Evolutionary conservation across 2,888 invertebrate genomes (phyloP), one percentile per base, ranked within the genome.

Genomic region (Andrena bucephala): DNA sequence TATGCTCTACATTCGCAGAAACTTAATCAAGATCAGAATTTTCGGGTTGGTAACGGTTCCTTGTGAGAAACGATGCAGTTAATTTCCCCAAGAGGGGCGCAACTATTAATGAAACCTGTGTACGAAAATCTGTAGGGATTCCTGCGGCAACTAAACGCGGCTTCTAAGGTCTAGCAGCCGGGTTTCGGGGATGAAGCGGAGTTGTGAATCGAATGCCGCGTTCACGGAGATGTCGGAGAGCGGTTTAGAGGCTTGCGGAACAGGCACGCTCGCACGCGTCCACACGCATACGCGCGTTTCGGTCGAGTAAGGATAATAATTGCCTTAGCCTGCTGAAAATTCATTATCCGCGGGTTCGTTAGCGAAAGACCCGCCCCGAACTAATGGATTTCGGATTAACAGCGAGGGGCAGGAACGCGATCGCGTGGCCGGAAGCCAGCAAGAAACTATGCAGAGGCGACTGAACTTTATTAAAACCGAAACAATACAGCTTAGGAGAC

Each of bases 351-450:
- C 57, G 81, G 87, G 86, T 91, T 91, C 90, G 90, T 91, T 91
- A 90, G 89, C 87, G 84, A 85, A n/a, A 65, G 78, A 75, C 83
- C 71, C 84, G 77, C 81, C 77, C 84, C 63, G 81, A 85, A 85
- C 88, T 91, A 91, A 91, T 89, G 90, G 89, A 91, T 90, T 90
- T 90, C 74, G 86, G 89, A 91, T 92, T 90, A 89, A 42, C 75
- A 63, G 70, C 48, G 76, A 31, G 27, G 20, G 54, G 59, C 29
- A 31, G n/a, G 70, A 71, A 29, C 57, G 65, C 63, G 77, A 86
- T 84, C 73, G 70, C 67, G 57, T 36, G 71, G 78, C 50, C 66
- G 65, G 31, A n/a, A 69, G 36, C 66, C 24, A n/a, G 60, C 75
- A 63, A 82, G 75, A 36, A 77, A 79, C 57, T 65, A 60, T 16